Conservation (phyloP, 2,113 vertebrate species). For the Sterrhoptilus dennistouni region DNA sequence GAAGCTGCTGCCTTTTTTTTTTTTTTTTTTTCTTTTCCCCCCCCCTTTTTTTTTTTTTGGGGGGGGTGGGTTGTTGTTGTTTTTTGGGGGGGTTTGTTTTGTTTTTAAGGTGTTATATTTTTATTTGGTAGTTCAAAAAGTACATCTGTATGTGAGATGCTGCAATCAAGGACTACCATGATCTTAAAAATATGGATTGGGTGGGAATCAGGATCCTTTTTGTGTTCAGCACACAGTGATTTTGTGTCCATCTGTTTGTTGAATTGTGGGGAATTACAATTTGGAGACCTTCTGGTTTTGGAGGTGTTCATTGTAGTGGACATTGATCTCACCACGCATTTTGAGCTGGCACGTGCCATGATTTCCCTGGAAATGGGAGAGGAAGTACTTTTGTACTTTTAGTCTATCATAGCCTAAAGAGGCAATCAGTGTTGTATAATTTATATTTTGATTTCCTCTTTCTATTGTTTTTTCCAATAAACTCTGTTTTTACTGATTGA, state of each 20-base stretch:
- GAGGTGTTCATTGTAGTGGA: background rate
- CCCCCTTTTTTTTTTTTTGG: background rate
- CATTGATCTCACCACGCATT: background rate
- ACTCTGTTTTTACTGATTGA: background rate
- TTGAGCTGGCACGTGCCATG: background rate
- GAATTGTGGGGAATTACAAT: background rate
- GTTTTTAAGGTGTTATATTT: background rate
- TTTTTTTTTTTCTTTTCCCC: no score
- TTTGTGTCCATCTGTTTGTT: background rate
- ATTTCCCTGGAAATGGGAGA: background rate
- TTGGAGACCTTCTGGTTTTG: background rate
- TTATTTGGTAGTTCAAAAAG: background rate
- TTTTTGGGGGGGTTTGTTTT: background rate
- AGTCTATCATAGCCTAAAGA: background rate
- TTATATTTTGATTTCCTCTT: background rate
- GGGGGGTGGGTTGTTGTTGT: no score
- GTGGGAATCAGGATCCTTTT: background rate
- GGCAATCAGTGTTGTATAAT: background rate
- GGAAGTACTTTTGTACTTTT: background rate
- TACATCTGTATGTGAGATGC: background rate
- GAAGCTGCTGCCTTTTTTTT: background rate
- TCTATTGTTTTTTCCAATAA: background rate
- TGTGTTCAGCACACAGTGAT: background rate
- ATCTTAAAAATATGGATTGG: background rate
- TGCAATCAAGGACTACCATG: background rate